Percentiles rank a stretch among this genome's conserved stretches.
Conservation (phyloP, 2,888 invertebrate species). For the Agriotes lineatus region DNA sequence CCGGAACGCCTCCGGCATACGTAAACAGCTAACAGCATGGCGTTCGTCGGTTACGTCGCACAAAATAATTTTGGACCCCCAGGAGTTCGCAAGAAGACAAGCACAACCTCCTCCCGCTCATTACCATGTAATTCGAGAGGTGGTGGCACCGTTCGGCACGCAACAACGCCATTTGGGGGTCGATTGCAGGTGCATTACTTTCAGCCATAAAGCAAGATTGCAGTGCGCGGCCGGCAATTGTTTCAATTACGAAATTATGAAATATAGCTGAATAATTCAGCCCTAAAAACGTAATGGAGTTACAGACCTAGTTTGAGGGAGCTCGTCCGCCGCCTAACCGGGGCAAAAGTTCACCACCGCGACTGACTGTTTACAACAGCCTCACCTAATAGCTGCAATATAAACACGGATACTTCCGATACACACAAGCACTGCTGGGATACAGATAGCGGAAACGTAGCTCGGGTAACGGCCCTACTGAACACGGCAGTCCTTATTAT, state of each 20-base stretch:
- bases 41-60: background rate
- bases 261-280: slow-evolving; percentile 2
- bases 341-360: slow-evolving; percentile 39
- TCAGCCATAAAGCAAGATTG: slow-evolving; percentile 14
- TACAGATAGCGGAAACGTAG: slow-evolving; percentile 29
- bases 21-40: slow-evolving; percentile 7
- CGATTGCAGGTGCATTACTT: background rate
- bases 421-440: slow-evolving; percentile 28
- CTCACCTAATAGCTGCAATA: slow-evolving; percentile 30
- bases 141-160: background rate
- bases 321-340: slow-evolving; percentile 24
- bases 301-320: slow-evolving; percentile 32
- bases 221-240: slow-evolving; percentile 6
- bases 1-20: slow-evolving; percentile 14
- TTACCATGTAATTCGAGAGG: background rate
- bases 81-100: background rate
- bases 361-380: slow-evolving; percentile 24
- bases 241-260: slow-evolving; percentile 20
- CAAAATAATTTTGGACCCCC: slow-evolving; percentile 6
- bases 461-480: slow-evolving; percentile 1
- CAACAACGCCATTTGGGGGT: background rate
- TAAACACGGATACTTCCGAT: slow-evolving; percentile 37
- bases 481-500: slow-evolving; percentile 11
- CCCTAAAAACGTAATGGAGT: slow-evolving; percentile 6
- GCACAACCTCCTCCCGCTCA: background rate